Base-by-base conservation (phyloP, 2,888 invertebrate species). In the Habrosyne pyritoides region DNA sequence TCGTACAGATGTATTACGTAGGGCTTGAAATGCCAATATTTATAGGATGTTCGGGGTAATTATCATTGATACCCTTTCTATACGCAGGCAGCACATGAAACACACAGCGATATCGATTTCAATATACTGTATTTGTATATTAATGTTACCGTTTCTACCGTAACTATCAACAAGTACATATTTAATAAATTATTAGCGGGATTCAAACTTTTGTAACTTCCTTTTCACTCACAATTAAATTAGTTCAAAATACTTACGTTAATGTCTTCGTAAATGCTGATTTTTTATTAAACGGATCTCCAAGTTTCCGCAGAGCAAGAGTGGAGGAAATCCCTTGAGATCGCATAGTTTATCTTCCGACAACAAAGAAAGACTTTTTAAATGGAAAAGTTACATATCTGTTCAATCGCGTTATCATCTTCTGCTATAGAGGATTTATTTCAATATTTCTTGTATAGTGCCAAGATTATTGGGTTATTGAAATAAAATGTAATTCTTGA, bases 1-100 rank as follows among this genome's bases (percentile, higher is more conserved):
- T 77, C 71, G 66, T 70, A 66, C 69, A 63, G 65, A 75, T 69
- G 66, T 75, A 69, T 69, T 69, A 73, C 63, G 66, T 67, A 56
- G 63, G 60, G 62, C 63, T 63, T 69, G 60, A 70, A 71, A 69
- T 66, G 65, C 63, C 61, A 69, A 61, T 74, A 77, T 76, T 74
- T 79, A 74, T 73, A 65, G 70, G 67, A 50, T 49, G 54, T 51
- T 63, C 55, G 57, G 55, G 53, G 50, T 61, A 64, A 67, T 66
- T 71, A 69, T 70, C 66, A 68, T 63, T 64, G 65, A 68, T 62
- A n/a, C 33, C 33, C 33, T 33, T n/a, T n/a, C 6, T 33, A n/a
- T 33, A 33, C 12, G 30, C 30, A 30, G 30, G 30, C 30, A 12
- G 12, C 2, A 12, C n/a, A 33, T 33, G 63, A 66, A 70, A 69